Percentiles rank a stretch among this genome's conserved stretches.
Conservation (phyloP, 1,140 invertebrate genomes). For the Orchesella cincta region DNA sequence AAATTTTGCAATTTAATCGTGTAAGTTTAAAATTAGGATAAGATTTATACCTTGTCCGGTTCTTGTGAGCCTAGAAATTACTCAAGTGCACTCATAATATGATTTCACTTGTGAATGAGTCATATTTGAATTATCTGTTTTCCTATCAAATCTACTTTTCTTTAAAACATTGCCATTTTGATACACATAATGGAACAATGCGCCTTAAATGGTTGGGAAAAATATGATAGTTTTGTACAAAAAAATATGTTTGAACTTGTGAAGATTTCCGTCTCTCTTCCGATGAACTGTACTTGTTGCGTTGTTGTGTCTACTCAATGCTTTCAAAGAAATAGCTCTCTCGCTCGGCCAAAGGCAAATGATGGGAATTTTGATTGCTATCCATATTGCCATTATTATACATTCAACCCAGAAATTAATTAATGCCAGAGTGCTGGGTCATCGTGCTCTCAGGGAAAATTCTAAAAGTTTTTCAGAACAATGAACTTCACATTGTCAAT, state of each 20-base stretch:
- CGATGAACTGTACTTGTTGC: slow-evolving; percentile 9
- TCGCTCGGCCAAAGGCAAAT: neutral
- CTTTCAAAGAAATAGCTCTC: neutral
- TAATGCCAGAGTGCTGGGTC: slow-evolving; percentile 36
- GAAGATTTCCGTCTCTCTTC: slow-evolving; percentile 16
- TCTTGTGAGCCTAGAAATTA: too few relatives aligned
- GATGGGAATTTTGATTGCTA: slow-evolving; percentile 18
- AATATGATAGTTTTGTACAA: neutral
- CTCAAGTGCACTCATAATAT: too few relatives aligned
- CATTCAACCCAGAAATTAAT: slow-evolving; percentile 28
- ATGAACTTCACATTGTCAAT: slow-evolving; percentile 27
- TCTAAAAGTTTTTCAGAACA: slow-evolving; percentile 30
- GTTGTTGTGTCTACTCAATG: neutral
- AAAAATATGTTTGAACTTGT: slow-evolving; percentile 1
- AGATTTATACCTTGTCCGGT: too few relatives aligned
- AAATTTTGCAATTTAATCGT: too few relatives aligned
- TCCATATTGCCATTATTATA: too few relatives aligned
- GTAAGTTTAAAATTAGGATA: too few relatives aligned
- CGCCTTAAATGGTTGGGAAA: slow-evolving; percentile 6
- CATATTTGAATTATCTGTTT: too few relatives aligned
- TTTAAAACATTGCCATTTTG: too few relatives aligned
- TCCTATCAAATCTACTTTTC: too few relatives aligned
- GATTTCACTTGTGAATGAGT: too few relatives aligned
- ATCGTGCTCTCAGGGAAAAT: slow-evolving; percentile 47
- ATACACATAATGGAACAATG: too few relatives aligned